Evolutionary conservation across 2,113 vertebrate genomes (phyloP), one percentile per base, ranked within the genome.

Genomic region (Clarias magur): DNA sequence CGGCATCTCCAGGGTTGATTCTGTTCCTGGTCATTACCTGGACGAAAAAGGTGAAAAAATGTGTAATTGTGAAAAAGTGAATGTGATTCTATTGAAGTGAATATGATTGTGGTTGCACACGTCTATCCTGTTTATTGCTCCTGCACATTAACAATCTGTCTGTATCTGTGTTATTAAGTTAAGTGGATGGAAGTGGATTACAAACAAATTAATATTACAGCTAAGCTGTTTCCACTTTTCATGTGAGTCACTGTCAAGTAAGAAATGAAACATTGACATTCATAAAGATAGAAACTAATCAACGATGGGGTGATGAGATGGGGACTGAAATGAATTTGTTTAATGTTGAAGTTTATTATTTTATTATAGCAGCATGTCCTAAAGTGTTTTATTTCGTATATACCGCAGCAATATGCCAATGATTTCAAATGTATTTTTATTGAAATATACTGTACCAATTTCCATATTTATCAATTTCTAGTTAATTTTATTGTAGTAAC

Each of bases 1-100:
- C 97, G 97, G 97, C 98, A 99, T 99, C 97, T 99, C 98, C 97
- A 97, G 96, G 96, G 95, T 95, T 97, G 97, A 95, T 95, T 96
- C 96, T 96, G 95, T 95, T 96, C 96, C 96, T 98, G 96, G 95
- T 97, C 97, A 97, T 99, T 97, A 98, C 97, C 97, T 99, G 95
- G 90, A 90, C 30, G 7, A 82, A 9, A 30, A 80, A 4, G 34
- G 72, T 80, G 34, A 72, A 88, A 3, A 70, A 88, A 3, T 34
- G 17, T 53, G 12, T 84, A n/a, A 87, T 38, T 34, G 48, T 80
- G 9, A 23, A n/a, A 68, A 59, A 88, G 19, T n/a, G 0, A 75
- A 82, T 42, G 65, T 2, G 68, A 57, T 53, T 59, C 38, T 68
- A 10, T 30, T 62, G n/a, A 75, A 62, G 23, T 57, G 48, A 34